These are phyloP conservation scores for Kryptolebias ocellatus DNA, from an alignment of 2,797 vertebrate species.

Conservation along the genomic window DNA sequence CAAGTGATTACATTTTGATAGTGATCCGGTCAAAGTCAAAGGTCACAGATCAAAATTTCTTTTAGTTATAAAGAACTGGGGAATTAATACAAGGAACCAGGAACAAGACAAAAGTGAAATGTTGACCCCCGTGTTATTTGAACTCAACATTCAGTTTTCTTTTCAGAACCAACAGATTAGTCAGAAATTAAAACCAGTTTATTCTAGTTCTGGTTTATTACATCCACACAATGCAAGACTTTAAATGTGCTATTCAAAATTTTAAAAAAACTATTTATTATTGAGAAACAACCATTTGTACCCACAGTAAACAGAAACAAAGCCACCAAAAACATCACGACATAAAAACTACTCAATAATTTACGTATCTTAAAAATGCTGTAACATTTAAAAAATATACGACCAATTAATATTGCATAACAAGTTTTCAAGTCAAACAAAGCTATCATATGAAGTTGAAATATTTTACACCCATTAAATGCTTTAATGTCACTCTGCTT, in stretches of 20 bases:
- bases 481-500: constrained; percentile 13
- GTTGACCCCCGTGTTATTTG: too few species aligned
- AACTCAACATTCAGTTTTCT: neutral
- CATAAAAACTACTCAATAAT: neutral
- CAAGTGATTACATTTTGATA: too few species aligned
- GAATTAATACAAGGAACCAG: too few species aligned
- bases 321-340: constrained; percentile 6
- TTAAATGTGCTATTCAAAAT: neutral
- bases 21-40: too few species aligned
- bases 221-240: neutral
- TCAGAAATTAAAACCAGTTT: neutral
- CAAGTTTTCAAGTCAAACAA: neutral
- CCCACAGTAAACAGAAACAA: neutral
- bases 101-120: too few species aligned
- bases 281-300: neutral
- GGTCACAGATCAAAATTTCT: too few species aligned
- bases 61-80: too few species aligned
- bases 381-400: neutral
- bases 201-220: neutral
- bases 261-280: neutral
- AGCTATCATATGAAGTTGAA: neutral
- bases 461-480: constrained; percentile 11
- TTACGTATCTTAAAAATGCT: neutral
- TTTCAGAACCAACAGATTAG: neutral
- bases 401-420: neutral